Conservation (phyloP, 2,113 vertebrate species). For the Thamnophis sirtalis region DNA sequence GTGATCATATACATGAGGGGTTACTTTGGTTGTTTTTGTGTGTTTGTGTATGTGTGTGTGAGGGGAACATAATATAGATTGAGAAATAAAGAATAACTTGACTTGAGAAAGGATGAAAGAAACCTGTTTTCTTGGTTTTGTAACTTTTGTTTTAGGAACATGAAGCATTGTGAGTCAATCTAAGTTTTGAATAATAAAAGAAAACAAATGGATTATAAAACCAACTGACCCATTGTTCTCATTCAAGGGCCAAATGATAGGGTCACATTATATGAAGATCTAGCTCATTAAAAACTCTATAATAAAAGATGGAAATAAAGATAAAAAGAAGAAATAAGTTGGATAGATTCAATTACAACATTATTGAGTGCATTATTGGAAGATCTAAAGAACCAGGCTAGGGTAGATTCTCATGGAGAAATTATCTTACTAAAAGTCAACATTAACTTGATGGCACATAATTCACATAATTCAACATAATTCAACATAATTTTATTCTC, state of each 20-base stretch:
- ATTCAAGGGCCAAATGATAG: not conserved
- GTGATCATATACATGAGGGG: slow-evolving; percentile 34
- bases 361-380: not conserved
- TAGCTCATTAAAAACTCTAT: not conserved
- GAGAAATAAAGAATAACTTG: not conserved
- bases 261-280: not conserved
- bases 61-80: not conserved
- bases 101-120: not conserved
- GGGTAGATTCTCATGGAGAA: not conserved
- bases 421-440: not conserved
- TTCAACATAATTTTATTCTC: too few species aligned
- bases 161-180: not conserved
- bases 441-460: not conserved
- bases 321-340: not conserved
- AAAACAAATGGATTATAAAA: not conserved
- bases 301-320: not conserved
- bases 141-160: not conserved
- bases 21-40: not conserved
- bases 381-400: not conserved
- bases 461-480: not conserved
- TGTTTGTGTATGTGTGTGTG: not conserved
- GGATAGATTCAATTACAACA: not conserved
- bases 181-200: not conserved
- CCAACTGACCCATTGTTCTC: not conserved
- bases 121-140: not conserved